Evolutionary conservation across 1,140 invertebrate genomes (phyloP).

Genomic region (Zophobas morio): DNA sequence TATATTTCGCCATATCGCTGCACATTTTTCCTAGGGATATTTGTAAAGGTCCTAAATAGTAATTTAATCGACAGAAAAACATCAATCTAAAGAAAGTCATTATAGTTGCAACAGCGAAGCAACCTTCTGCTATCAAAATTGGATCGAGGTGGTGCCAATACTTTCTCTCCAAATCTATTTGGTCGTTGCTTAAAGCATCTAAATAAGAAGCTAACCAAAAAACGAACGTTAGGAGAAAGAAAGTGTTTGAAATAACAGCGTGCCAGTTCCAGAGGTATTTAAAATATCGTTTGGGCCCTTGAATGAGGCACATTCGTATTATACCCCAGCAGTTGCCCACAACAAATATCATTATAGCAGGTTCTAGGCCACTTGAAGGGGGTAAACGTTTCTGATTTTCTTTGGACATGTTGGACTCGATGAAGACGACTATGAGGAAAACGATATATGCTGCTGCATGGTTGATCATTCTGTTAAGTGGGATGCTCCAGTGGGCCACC

Average conservation of each 20-base stretch:
- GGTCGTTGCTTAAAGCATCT: slow-evolving; percentile 67
- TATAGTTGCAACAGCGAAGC: slow-evolving; percentile 81
- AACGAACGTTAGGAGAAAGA: slow-evolving; percentile 70
- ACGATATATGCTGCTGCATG: slow-evolving; percentile 75
- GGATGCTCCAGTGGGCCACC: slow-evolving; percentile 69
- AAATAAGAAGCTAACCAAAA: slow-evolving; percentile 70
- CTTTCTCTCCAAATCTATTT: slow-evolving; percentile 72
- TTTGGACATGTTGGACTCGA: slow-evolving; percentile 73
- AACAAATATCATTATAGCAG: slow-evolving; percentile 68
- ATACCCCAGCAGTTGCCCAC: slow-evolving; percentile 68
- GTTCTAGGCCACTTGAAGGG: slow-evolving; percentile 70
- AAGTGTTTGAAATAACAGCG: slow-evolving; percentile 67
- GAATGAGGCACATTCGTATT: slow-evolving; percentile 70
- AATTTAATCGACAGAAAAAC: slow-evolving; percentile 73
- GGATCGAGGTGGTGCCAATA: slow-evolving; percentile 82
- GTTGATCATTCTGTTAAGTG: slow-evolving; percentile 74
- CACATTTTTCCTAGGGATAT: slow-evolving; percentile 75
- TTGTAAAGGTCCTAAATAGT: slow-evolving; percentile 75
- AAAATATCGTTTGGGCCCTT: slow-evolving; percentile 70
- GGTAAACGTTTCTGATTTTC: slow-evolving; percentile 70
- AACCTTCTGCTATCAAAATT: slow-evolving; percentile 79
- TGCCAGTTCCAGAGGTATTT: slow-evolving; percentile 71
- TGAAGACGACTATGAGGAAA: slow-evolving; percentile 75
- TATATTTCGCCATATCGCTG: slow-evolving; percentile 72
- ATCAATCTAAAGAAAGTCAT: slow-evolving; percentile 77